Evolutionary conservation across 2,888 invertebrate genomes (phyloP).

Genomic region (Cecidostiba fungosa): DNA sequence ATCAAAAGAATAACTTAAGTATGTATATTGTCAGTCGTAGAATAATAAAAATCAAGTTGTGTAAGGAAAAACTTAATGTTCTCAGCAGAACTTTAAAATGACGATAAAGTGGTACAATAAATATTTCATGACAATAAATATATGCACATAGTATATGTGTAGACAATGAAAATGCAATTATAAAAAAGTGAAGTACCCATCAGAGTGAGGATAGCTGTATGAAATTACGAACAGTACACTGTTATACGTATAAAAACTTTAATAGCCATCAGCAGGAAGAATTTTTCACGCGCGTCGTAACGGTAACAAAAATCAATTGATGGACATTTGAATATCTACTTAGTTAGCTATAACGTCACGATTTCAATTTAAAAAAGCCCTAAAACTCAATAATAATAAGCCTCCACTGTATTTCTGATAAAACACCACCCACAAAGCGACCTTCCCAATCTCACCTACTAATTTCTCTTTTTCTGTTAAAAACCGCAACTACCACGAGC

Average conservation of each 20-base stretch:
- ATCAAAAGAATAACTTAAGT: background rate
- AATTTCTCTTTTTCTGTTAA: background rate
- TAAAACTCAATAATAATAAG: background rate
- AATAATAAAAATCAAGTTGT: background rate
- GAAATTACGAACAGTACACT: background rate
- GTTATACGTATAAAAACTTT: background rate
- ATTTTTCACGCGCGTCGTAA: background rate
- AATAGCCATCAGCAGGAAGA: slow-evolving; percentile 7
- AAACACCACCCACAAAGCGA: no score
- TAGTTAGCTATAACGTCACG: background rate
- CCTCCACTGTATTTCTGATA: background rate
- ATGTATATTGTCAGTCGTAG: background rate
- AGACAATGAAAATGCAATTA: background rate
- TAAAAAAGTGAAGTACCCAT: background rate
- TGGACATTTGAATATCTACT: background rate
- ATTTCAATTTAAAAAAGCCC: background rate
- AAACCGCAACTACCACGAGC: background rate
- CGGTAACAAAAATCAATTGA: background rate
- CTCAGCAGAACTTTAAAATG: background rate
- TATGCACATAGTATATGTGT: no score
- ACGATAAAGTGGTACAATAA: background rate
- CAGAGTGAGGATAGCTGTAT: background rate
- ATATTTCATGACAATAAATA: background rate
- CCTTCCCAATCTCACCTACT: background rate
- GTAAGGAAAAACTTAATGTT: background rate